phyloP scores from a whole-genome alignment of 2,888 invertebrate species.

The Lysandra bellargus region DNA sequence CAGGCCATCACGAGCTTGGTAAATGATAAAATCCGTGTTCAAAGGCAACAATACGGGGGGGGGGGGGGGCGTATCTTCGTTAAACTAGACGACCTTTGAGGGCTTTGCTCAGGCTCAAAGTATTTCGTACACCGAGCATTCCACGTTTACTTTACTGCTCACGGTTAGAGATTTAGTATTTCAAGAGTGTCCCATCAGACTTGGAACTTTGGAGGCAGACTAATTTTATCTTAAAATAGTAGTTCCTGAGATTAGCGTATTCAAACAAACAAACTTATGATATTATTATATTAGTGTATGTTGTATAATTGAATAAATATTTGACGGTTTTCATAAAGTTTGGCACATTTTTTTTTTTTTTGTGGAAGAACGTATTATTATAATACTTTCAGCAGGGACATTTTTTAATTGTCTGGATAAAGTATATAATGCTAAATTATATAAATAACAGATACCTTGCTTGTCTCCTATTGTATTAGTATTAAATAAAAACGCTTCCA shows the following conservation, averaged over 20 bases:
- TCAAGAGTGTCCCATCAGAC: neutral
- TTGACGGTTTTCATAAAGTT: too few species aligned
- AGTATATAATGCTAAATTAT: too few species aligned
- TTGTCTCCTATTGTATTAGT: neutral
- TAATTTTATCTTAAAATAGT: neutral
- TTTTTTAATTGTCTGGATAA: too few species aligned
- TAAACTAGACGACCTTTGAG: constrained; percentile 18
- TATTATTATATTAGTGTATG: too few species aligned
- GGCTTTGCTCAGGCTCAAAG: neutral
- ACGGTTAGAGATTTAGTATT: neutral
- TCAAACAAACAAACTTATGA: too few species aligned
- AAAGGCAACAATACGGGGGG: neutral
- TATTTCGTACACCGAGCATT: neutral
- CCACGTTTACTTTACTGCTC: neutral
- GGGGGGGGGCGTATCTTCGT: neutral
- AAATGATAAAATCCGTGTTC: constrained; percentile 10
- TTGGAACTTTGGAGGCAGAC: neutral
- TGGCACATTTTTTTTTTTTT: too few species aligned
- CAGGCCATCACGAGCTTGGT: neutral
- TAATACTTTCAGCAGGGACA: too few species aligned
- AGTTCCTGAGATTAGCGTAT: too few species aligned
- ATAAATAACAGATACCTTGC: too few species aligned
- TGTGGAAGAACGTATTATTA: too few species aligned
- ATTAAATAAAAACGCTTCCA: neutral
- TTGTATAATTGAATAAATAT: too few species aligned